Evolutionary conservation across 1,140 invertebrate genomes (phyloP), one percentile per base, ranked within the genome.

Genomic region (Nomia melanderi): DNA sequence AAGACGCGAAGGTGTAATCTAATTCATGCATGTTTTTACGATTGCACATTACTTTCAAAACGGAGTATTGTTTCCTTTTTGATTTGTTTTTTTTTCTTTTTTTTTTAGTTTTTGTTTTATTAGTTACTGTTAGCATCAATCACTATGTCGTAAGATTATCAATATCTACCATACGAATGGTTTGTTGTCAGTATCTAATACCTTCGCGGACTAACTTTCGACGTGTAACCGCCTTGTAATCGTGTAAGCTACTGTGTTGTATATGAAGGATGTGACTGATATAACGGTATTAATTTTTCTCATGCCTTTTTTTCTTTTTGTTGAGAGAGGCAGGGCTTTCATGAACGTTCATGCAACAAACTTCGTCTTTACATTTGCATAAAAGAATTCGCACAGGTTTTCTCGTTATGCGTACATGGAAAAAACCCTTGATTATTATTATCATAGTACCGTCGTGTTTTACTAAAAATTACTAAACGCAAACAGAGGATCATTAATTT

Each of bases 81-180:
- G 27, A 56, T 60, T 60, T 33, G 7, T 60, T 17, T 36, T 33
- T 9, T 31, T 23, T 23, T 20, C 60, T 78, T 27, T 50, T 47
- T 29, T 36, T 62, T 12, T 31, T 44, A 29, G 47, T 8, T 50
- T 17, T 41, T 50, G 41, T 79, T 64, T 47, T 9, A 36, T 62
- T 69, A 54, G 44, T 62, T 69, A 54, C 29, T 53, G 69, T 84
- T 79, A 66, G 82, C 82, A 84, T 80, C 81, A 79, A 84, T 84
- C 73, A 83, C 63, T 83, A 67, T 84, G 82, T 83, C 74, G 74
- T 84, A 84, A 80, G 69, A 71, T 84, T 84, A 84, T 70, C 82
- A 84, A 60, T 84, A 84, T 84, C 69, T 81, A 64, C 70, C 64
- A 77, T 84, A 83, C 54, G 74, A 80, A 83, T 66, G 78, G 74